phyloP scores from a whole-genome alignment of 2,113 vertebrate species.

The Ivindomyrus marchei region DNA sequence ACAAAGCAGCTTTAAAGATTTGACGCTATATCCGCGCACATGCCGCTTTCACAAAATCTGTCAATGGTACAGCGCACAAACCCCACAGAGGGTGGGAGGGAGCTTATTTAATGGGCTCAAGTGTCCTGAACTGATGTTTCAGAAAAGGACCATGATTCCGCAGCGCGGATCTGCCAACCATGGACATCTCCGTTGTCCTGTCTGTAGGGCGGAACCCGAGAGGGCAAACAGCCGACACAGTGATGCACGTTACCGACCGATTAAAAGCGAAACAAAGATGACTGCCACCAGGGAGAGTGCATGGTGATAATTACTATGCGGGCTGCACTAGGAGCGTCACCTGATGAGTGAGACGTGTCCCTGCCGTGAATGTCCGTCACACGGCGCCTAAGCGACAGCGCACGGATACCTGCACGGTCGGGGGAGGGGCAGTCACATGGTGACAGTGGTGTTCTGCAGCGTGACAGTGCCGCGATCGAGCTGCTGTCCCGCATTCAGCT shows the following conservation, averaged over 20 bases:
- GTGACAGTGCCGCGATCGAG: neutral
- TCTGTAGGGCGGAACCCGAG: neutral
- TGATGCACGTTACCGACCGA: neutral
- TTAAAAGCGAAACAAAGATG: neutral
- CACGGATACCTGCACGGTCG: neutral
- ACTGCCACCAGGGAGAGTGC: neutral
- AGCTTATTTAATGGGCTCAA: neutral
- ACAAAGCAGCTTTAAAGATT: neutral
- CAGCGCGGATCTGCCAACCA: neutral
- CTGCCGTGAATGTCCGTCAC: neutral
- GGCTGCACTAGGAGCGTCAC: neutral
- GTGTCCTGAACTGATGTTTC: neutral
- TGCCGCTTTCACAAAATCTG: neutral
- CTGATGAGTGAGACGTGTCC: neutral
- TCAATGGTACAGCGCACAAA: neutral
- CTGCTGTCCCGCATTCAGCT: neutral
- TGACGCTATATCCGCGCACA: neutral
- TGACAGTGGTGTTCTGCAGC: neutral
- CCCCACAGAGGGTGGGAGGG: neutral
- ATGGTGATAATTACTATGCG: neutral
- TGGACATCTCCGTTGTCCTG: neutral
- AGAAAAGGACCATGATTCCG: neutral
- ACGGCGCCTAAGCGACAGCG: neutral
- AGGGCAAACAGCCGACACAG: neutral
- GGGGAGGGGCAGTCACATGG: neutral